Evolutionary conservation across 64 coral and sea anemone species (phyloP).

Genomic region (Hydrozoanthus tunicans): DNA sequence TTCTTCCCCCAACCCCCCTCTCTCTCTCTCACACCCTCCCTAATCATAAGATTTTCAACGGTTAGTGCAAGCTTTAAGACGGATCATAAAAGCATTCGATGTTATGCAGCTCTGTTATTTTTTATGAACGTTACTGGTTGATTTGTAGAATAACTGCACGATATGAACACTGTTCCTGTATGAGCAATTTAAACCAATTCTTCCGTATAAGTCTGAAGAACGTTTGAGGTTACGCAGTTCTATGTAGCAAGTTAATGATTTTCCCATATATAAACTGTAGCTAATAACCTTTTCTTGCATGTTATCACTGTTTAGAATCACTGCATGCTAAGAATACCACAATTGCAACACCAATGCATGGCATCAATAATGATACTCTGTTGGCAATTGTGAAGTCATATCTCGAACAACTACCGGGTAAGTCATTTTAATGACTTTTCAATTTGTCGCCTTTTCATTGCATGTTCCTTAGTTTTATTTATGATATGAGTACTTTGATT

Average conservation of each 20-base stretch:
- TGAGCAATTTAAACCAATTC: too few species aligned
- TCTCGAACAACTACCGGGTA: neutral
- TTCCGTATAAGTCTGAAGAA: too few species aligned
- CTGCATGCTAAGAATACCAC: neutral
- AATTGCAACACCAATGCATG: neutral
- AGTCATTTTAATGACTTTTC: neutral
- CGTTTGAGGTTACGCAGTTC: too few species aligned
- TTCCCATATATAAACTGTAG: neutral
- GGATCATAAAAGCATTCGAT: too few species aligned
- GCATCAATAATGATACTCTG: neutral
- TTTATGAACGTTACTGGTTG: too few species aligned
- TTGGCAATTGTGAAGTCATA: neutral
- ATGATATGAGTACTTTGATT: too few species aligned
- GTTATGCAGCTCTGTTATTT: too few species aligned
- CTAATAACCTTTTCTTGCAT: neutral
- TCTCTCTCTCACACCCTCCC: too few species aligned
- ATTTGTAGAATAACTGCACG: neutral
- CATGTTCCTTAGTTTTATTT: neutral
- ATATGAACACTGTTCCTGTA: neutral
- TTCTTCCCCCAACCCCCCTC: too few species aligned
- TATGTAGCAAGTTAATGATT: neutral
- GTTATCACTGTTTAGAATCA: neutral
- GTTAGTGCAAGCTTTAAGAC: too few species aligned
- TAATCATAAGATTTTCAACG: too few species aligned
- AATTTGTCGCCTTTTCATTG: neutral